Conservation (phyloP, 2,888 invertebrate species). For the Litoditis marina region DNA sequence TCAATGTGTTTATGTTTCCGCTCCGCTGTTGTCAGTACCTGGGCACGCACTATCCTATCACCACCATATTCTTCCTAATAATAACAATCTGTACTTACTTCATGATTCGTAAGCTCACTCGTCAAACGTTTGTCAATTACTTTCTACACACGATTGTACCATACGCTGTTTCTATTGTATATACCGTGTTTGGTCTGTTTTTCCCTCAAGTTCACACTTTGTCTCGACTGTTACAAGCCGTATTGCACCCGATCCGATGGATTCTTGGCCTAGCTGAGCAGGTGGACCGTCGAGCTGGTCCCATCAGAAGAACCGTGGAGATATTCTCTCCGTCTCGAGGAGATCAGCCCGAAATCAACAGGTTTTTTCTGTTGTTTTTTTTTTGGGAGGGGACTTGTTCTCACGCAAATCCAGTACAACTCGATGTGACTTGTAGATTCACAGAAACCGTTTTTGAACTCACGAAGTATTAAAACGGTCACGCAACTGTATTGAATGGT, state of each 20-base stretch:
- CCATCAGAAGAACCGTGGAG: slow-evolving; percentile 33
- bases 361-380: no score
- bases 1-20: slow-evolving; percentile 3
- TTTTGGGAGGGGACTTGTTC: no score
- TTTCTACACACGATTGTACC: slow-evolving; percentile 32
- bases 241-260: slow-evolving; percentile 33
- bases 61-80: background rate
- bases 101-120: slow-evolving; percentile 5
- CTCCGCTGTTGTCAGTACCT: background rate
- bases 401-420: no score
- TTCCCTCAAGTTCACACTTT: slow-evolving; percentile 32
- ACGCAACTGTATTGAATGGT: no score
- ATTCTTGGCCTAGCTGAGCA: slow-evolving; percentile 29
- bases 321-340: no score
- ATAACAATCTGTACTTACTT: background rate
- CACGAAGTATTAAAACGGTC: no score
- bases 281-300: slow-evolving; percentile 32
- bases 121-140: slow-evolving; percentile 22
- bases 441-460: no score
- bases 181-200: slow-evolving; percentile 24
- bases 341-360: no score
- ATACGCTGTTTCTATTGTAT: slow-evolving; percentile 30
- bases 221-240: slow-evolving; percentile 13
- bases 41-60: slow-evolving; percentile 5
- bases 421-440: no score